phyloP scores from a whole-genome alignment of 2,113 vertebrate species.

The Zeus faber region DNA sequence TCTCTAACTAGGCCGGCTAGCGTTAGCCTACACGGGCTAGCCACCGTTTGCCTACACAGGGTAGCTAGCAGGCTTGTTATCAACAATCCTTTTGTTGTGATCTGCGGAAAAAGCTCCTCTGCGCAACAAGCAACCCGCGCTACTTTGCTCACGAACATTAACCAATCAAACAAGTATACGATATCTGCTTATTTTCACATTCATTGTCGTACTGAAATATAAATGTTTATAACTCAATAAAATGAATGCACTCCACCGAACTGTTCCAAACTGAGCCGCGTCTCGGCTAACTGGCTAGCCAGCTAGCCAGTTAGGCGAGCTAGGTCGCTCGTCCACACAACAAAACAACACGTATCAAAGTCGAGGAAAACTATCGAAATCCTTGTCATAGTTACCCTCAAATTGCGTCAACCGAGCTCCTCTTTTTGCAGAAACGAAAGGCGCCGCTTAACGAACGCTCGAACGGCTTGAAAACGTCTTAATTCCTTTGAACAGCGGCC shows the following conservation, averaged over 20 bases:
- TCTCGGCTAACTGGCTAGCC: constrained; percentile 53
- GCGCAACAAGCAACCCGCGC: constrained; percentile 45
- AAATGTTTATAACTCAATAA: constrained; percentile 3
- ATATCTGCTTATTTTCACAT: neutral
- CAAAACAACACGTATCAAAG: constrained; percentile 52
- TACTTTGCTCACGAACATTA: constrained; percentile 25
- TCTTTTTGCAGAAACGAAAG: neutral
- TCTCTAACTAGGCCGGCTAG: constrained; percentile 35
- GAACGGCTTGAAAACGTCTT: constrained; percentile 19
- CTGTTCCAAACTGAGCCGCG: constrained; percentile 44
- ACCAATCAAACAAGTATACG: neutral
- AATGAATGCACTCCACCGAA: constrained; percentile 8
- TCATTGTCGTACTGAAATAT: neutral
- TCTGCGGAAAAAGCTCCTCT: constrained; percentile 56
- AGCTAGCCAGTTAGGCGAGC: constrained; percentile 46
- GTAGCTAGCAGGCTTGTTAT: constrained; percentile 65
- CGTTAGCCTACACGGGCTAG: constrained; percentile 55
- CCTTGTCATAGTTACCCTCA: constrained; percentile 48
- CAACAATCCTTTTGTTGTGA: constrained; percentile 75
- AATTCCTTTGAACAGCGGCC: constrained; percentile 1
- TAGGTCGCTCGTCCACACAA: constrained; percentile 25
- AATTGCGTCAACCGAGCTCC: constrained; percentile 15
- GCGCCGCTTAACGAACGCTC: constrained; percentile 6
- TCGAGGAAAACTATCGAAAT: constrained; percentile 32
- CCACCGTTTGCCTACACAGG: constrained; percentile 51